Conservation (phyloP, 2,888 invertebrate species). For the Diarsia rubi region DNA sequence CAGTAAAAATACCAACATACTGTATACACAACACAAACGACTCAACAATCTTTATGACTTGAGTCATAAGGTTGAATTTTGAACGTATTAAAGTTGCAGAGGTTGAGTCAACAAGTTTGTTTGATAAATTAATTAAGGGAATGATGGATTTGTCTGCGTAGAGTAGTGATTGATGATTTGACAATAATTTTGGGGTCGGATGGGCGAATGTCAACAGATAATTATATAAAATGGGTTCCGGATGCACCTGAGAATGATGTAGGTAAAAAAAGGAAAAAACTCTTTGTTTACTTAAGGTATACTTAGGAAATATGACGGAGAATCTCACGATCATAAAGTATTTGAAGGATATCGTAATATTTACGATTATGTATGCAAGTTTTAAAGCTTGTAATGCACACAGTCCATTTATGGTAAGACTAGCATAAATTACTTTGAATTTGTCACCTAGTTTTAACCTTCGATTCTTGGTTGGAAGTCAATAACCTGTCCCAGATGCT, state of each 20-base stretch:
- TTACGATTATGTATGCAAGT: constrained; percentile 16
- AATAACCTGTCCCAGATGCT: constrained; percentile 4
- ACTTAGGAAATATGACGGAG: background rate
- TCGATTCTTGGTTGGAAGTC: constrained; percentile 10
- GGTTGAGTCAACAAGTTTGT: constrained; percentile 52
- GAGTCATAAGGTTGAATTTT: constrained; percentile 56
- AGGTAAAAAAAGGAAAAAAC: constrained; percentile 17
- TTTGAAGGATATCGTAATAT: constrained; percentile 34
- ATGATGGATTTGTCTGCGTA: constrained; percentile 77
- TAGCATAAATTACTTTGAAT: constrained; percentile 28
- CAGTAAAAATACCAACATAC: constrained; percentile 64
- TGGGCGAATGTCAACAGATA: constrained; percentile 74
- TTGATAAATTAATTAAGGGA: constrained; percentile 80
- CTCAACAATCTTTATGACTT: constrained; percentile 12
- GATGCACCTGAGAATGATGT: constrained; percentile 39
- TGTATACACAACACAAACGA: constrained; percentile 24
- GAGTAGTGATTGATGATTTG: constrained; percentile 83
- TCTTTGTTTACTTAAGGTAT: background rate
- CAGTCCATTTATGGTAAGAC: constrained; percentile 19
- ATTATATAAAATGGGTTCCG: constrained; percentile 58
- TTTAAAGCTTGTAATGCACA: constrained; percentile 5
- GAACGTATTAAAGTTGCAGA: constrained; percentile 33
- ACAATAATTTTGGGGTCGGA: constrained; percentile 78
- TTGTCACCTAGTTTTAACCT: constrained; percentile 36
- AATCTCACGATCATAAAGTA: constrained; percentile 5